These are phyloP conservation scores for Orgyia antiqua DNA, from an alignment of 2,888 invertebrate species.

Conservation along the genomic window DNA sequence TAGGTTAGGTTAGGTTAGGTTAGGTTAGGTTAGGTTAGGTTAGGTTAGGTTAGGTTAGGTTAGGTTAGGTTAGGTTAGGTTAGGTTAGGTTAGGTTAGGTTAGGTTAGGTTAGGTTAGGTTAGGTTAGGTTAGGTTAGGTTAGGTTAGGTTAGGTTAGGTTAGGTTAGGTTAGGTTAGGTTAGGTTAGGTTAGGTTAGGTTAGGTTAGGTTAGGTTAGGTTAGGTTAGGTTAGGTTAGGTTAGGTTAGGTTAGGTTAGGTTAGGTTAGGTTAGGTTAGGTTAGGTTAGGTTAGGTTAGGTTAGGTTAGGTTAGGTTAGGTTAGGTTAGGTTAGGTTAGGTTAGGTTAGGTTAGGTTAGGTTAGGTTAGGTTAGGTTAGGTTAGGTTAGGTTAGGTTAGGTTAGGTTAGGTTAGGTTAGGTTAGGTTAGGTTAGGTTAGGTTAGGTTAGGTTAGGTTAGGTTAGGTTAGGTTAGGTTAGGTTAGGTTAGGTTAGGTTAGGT, in stretches of 20 bases:
- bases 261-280: conserved; percentile 12
- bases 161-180: conserved; percentile 18
- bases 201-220: conserved; percentile 21
- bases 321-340: conserved; percentile 11
- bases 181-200: conserved; percentile 21
- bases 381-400: conserved; percentile 15
- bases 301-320: conserved; percentile 12
- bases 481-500: conserved; percentile 8
- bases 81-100: conserved; percentile 12
- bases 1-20: no score
- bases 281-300: conserved; percentile 12
- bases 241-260: conserved; percentile 12
- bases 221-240: conserved; percentile 12
- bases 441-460: conserved; percentile 14
- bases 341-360: conserved; percentile 11
- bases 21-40: not conserved
- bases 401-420: conserved; percentile 12
- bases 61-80: conserved; percentile 11
- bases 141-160: conserved; percentile 21
- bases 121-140: conserved; percentile 18
- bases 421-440: conserved; percentile 13
- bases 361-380: conserved; percentile 16
- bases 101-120: conserved; percentile 13
- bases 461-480: conserved; percentile 11
- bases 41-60: conserved; percentile 7